Evolutionary conservation across 2,797 vertebrate species (phyloP).

Genomic region (Helostoma temminkii): DNA sequence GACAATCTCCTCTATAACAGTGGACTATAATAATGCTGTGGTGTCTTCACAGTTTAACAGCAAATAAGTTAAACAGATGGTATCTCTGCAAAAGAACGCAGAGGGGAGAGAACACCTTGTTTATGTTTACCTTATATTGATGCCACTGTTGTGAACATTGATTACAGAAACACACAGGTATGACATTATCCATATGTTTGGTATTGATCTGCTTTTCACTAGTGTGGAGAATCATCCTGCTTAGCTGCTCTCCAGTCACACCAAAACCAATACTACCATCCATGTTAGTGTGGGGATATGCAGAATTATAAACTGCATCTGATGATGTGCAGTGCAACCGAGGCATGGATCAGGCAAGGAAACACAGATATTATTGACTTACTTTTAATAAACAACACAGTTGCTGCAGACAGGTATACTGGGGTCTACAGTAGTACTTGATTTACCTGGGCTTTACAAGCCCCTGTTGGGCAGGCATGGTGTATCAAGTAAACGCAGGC

Average conservation of each 20-base stretch:
- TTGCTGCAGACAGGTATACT: conserved; percentile 12
- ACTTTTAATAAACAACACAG: conserved; percentile 6
- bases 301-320: conserved; percentile 1
- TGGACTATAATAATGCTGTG: background rate
- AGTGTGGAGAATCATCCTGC: background rate
- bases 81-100: background rate
- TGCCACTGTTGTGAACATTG: background rate
- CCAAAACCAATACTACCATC: background rate
- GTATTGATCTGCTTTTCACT: conserved; percentile 13
- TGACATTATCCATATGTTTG: background rate
- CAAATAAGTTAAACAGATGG: background rate
- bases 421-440: conserved; percentile 3
- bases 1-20: background rate
- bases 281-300: conserved; percentile 6
- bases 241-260: background rate
- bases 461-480: conserved; percentile 13
- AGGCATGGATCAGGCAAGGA: background rate
- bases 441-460: conserved; percentile 38
- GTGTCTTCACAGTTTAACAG: background rate
- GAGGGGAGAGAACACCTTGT: background rate
- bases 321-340: conserved; percentile 15
- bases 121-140: background rate
- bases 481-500: conserved; percentile 18
- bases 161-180: conserved; percentile 1
- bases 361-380: background rate